Base-by-base conservation (phyloP, 2,888 invertebrate genomes). In the Xiphydria camelus region DNA sequence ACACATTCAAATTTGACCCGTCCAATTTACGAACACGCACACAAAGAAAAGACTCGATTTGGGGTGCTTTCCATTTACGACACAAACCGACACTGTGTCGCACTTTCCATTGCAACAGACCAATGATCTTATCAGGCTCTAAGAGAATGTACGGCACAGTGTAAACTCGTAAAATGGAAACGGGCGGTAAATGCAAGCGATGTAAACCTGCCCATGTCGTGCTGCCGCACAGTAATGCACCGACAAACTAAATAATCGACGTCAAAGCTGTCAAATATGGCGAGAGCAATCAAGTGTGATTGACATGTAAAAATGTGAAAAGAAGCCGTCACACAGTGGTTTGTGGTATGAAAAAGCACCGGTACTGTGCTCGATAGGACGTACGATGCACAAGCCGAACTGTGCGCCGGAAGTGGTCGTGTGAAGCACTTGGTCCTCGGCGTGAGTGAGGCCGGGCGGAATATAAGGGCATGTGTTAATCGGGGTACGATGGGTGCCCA, bases 401-500 rank as follows among this genome's bases (percentile, higher is more conserved):
- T 33, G 41, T 23, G 45, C 44, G 46, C 49, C 55, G 51, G 47
- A 49, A 49, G 51, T 60, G 57, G 48, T 48, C 54, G 53, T 46
- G 53, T 55, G 51, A 57, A 56, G 61, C 62, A 72, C 66, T 70
- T 47, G n/a, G 62, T 61, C 57, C 55, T 68, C 63, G 66, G 68
- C 68, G 65, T 66, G 71, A 66, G 62, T 62, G 59, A 55, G 60
- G 61, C 56, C 59, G 60, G 52, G 50, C 50, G 42, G 53, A 64
- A 52, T 48, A 51, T 47, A 56, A 59, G 66, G 70, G 71, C 64
- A 74, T 75, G n/a, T n/a, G 59, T 59, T 68, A 64, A 66, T 68
- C 66, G 65, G 65, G 66, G 61, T 64, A 80, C 75, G 76, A 93
- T 93, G 93, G 93, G 93, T 78, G 92, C 92, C 75, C 93, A 93